Conservation (phyloP, 2,888 invertebrate genomes). For the Blera fallax region DNA sequence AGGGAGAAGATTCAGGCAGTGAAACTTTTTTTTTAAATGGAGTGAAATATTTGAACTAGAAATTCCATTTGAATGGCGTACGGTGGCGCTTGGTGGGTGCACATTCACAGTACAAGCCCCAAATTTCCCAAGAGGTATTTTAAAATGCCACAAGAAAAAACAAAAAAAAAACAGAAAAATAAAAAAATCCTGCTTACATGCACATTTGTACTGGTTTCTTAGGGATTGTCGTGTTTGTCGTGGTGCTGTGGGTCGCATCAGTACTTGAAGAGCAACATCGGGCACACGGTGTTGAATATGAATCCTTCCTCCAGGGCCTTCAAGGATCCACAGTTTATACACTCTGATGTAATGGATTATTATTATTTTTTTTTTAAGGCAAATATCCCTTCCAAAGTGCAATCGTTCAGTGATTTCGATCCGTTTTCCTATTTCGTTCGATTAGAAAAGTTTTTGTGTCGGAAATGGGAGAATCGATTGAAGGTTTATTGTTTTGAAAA, state of each 20-base stretch:
- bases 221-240: background rate
- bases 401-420: background rate
- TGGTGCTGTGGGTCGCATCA: background rate
- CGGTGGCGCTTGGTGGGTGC: conserved; percentile 8
- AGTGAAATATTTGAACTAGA: conserved; percentile 60
- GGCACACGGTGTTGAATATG: background rate
- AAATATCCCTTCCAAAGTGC: background rate
- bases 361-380: background rate
- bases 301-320: background rate
- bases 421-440: background rate
- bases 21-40: conserved; percentile 34
- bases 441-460: background rate
- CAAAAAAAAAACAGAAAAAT: background rate
- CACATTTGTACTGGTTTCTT: background rate
- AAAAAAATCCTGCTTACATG: background rate
- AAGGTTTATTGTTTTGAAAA: background rate
- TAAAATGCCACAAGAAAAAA: conserved; percentile 16
- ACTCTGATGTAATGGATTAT: background rate
- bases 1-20: conserved; percentile 18
- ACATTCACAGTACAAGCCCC: background rate
- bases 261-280: background rate
- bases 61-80: conserved; percentile 47
- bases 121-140: conserved; percentile 59
- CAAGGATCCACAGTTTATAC: background rate
- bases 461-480: background rate